These are phyloP conservation scores for Balearica regulorum DNA, from an alignment of 2,797 vertebrate species.

Conservation along the genomic window DNA sequence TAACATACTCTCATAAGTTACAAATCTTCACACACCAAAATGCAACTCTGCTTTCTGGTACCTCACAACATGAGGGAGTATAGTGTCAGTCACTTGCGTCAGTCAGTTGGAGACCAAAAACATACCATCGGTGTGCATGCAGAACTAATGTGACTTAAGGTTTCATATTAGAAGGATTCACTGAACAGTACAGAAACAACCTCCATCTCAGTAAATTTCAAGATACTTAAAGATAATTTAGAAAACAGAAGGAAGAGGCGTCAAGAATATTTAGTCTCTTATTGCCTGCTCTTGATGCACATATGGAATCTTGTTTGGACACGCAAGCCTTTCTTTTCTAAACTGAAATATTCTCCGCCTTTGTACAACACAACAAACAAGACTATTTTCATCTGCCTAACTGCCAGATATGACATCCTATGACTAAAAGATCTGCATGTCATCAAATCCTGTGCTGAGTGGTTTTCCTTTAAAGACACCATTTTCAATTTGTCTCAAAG, in stretches of 20 bases:
- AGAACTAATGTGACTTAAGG: not conserved
- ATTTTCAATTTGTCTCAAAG: slow-evolving; percentile 8
- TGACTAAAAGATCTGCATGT: not conserved
- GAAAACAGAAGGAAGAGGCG: not conserved
- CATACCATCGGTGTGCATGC: not conserved
- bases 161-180: not conserved
- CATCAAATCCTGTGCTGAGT: not conserved
- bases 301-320: not conserved
- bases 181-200: not conserved
- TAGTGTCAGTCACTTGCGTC: too few relatives aligned
- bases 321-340: not conserved
- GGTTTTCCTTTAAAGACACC: not conserved
- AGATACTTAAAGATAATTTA: not conserved
- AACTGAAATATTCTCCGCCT: not conserved
- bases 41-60: not conserved
- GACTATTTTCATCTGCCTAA: not conserved
- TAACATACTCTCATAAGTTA: not conserved
- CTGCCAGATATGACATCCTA: not conserved
- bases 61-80: not conserved
- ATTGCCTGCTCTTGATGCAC: not conserved
- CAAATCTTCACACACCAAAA: not conserved
- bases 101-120: not conserved
- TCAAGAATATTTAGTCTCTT: not conserved
- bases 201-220: not conserved
- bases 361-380: not conserved